Evolutionary conservation across 2,797 vertebrate genomes (phyloP).

Genomic region (Hydrophis major): DNA sequence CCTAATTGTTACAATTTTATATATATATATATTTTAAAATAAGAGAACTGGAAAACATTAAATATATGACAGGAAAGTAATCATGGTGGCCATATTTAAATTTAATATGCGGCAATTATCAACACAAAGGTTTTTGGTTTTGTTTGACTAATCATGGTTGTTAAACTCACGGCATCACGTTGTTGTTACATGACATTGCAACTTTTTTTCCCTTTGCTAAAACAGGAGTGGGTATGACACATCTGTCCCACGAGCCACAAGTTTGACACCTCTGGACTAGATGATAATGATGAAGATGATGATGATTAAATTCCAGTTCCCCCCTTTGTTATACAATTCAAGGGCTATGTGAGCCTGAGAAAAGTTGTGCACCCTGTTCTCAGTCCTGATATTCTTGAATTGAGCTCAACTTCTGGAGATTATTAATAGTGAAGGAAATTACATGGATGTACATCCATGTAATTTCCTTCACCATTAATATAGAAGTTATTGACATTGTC

Average conservation of each 20-base stretch:
- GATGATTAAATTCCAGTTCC: not conserved
- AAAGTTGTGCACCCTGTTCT: not conserved
- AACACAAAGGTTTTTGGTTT: not conserved
- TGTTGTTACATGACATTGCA: too few species aligned
- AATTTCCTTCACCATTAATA: not conserved
- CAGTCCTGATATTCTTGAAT: not conserved
- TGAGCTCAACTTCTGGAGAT: not conserved
- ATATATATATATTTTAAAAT: not conserved
- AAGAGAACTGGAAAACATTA: not conserved
- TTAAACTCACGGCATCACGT: too few species aligned
- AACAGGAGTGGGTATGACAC: too few species aligned
- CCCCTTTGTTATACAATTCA: not conserved
- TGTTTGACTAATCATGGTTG: not conserved
- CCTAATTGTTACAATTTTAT: not conserved
- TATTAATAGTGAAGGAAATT: not conserved
- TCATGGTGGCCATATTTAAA: not conserved
- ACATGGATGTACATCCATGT: not conserved
- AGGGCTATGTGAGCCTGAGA: not conserved
- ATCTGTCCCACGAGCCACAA: too few species aligned
- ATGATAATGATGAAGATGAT: not conserved
- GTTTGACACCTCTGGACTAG: too few species aligned
- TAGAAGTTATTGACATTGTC: not conserved
- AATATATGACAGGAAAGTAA: not conserved
- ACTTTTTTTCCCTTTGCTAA: too few species aligned
- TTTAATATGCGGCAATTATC: not conserved